Percentiles rank a stretch among this genome's conserved stretches.
These are phyloP conservation scores for Fukomys damarensis DNA, from an alignment of 2,113 vertebrate species.

Conservation along the genomic window DNA sequence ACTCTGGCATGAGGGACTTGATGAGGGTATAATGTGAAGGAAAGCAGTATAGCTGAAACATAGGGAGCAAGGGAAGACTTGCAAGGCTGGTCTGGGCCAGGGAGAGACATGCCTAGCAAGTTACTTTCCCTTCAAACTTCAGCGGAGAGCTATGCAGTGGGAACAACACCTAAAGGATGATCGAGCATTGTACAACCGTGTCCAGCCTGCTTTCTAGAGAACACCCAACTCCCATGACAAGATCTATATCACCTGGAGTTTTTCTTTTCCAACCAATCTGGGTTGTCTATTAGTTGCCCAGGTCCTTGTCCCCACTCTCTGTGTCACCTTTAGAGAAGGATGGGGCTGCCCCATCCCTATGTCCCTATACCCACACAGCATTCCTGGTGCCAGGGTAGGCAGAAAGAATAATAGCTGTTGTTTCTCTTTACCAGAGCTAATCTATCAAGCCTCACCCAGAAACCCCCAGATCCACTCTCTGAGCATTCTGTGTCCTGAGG, in stretches of 20 bases:
- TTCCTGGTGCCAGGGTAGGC: constrained; percentile 20
- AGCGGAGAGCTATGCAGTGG: not conserved
- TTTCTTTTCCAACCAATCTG: constrained; percentile 55
- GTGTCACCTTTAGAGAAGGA: not conserved
- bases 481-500: constrained; percentile 81
- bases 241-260: not conserved
- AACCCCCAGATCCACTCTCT: constrained; percentile 76
- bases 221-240: not conserved
- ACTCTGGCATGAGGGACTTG: accelerated
- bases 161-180: not conserved
- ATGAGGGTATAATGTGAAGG: not conserved
- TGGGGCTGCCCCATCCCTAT: not conserved
- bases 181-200: not conserved
- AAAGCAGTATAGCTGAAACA: not conserved
- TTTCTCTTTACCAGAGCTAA: constrained; percentile 79
- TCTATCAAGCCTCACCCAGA: constrained; percentile 83
- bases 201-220: not conserved
- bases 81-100: not conserved
- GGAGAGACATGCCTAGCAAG: not conserved
- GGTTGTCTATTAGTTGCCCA: constrained; percentile 42
- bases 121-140: not conserved
- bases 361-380: not conserved
- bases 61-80: not conserved
- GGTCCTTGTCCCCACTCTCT: constrained; percentile 65
- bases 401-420: constrained; percentile 85